Evolutionary conservation across 2,888 invertebrate genomes (phyloP).

Genomic region (Pogonocherus hispidulus): DNA sequence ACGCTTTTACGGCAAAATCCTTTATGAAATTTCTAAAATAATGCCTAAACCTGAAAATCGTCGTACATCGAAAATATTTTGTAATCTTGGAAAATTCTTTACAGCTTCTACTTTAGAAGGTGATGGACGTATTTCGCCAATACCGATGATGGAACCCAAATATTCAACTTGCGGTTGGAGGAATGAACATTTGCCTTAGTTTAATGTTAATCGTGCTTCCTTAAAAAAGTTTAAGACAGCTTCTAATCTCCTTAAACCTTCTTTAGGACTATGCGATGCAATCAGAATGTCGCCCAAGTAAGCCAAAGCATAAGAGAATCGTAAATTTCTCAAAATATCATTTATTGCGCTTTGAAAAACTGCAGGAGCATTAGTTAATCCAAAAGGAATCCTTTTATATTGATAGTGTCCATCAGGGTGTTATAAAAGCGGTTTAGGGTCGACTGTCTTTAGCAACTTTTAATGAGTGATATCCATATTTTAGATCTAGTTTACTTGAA

Average conservation of each 20-base stretch:
- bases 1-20: constrained; percentile 6
- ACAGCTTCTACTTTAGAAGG: constrained; percentile 13
- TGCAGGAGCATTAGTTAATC: constrained; percentile 24
- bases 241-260: constrained; percentile 23
- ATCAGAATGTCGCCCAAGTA: constrained; percentile 22
- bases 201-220: constrained; percentile 18
- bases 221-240: constrained; percentile 10
- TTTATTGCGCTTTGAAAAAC: constrained; percentile 30
- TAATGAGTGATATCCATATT: constrained; percentile 1
- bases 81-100: constrained; percentile 4
- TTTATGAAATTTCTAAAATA: constrained; percentile 23
- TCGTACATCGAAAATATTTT: constrained; percentile 20
- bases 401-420: constrained; percentile 28
- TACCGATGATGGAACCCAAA: constrained; percentile 13
- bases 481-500: no score
- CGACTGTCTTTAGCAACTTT: constrained; percentile 15
- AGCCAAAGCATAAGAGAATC: constrained; percentile 14
- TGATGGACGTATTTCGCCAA: constrained; percentile 6
- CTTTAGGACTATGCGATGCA: not conserved
- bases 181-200: constrained; percentile 28
- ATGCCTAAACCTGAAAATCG: constrained; percentile 8
- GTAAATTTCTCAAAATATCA: constrained; percentile 6
- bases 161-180: constrained; percentile 26
- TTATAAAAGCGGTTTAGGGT: constrained; percentile 11
- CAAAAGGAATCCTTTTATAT: constrained; percentile 26